These are phyloP conservation scores for Neosilurus hyrtlii DNA, from an alignment of 2,797 vertebrate species.

Conservation along the genomic window DNA sequence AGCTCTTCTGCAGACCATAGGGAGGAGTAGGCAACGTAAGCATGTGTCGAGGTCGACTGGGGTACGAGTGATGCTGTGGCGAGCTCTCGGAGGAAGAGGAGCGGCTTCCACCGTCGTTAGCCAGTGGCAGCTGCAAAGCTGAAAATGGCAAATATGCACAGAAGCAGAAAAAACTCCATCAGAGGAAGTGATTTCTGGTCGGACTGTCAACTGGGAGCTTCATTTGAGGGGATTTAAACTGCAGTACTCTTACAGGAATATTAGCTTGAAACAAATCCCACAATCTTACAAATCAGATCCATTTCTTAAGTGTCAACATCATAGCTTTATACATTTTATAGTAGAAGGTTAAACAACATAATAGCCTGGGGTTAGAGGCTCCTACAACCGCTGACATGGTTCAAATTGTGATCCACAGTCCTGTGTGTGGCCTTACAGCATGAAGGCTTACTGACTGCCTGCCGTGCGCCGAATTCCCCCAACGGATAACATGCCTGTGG, in stretches of 20 bases:
- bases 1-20: conserved; percentile 82
- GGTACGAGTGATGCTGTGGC: conserved; percentile 81
- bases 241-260: background rate
- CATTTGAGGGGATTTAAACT: background rate
- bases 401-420: background rate
- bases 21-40: conserved; percentile 82
- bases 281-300: background rate
- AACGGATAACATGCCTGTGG: conserved; percentile 59
- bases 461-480: conserved; percentile 53
- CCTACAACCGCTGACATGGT: background rate
- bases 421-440: background rate
- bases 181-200: background rate
- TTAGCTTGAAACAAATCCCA: background rate
- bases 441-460: background rate
- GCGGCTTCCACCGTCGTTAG: conserved; percentile 86
- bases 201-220: background rate
- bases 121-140: conserved; percentile 89
- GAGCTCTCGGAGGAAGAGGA: conserved; percentile 86
- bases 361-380: background rate
- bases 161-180: background rate
- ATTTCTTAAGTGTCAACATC: background rate
- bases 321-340: background rate
- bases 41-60: conserved; percentile 82
- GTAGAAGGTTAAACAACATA: background rate
- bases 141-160: conserved; percentile 15